Evolutionary conservation across 1,140 invertebrate genomes (phyloP), one percentile per base, ranked within the genome.

Genomic region (Agraylea sexmaculata): DNA sequence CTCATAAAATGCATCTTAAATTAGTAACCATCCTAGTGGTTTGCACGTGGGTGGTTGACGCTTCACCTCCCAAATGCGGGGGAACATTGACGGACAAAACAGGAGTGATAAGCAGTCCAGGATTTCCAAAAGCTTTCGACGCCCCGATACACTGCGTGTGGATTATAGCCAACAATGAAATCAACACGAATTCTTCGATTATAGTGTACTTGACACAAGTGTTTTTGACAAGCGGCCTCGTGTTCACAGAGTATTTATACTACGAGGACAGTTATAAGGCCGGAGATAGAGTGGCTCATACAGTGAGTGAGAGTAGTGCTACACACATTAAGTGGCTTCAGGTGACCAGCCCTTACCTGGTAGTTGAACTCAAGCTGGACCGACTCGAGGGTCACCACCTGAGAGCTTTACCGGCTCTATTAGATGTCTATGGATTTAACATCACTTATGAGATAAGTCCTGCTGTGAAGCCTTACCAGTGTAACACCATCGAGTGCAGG

Each of bases 391-490:
- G 87, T 4, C 80, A 84, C 25, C 86, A 92, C 58, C 63, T 92
- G 25, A 65, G 89, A 1, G 85, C 86, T 0, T 59, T 87, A 27
- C 76, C 87, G 48, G 74, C 80, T 35, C 66, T 92, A 7, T 66
- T 90, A 15, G 78, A 88, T 45, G 85, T 89, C 2, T 90, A 82
- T 55, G 89, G 88, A 5, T 91, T 94, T 65, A 94, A 94, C 59
- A 79, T 92, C 46, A 92, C 87, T 3, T 92, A 90, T 56, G 84
- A 88, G 54, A 78, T 91, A 45, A 69, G 72, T 2, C 43, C 54
- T 17, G 47, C 45, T 13, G 64, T 69, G 13, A 71, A 73, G 46
- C 46, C 64, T 2, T 62, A 74, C 22, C 73, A 77, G 4, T 92
- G 87, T 56, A 84, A 77, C 27, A 75, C 83, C 12, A 70, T 76